A percentile compares a stretch with the other conserved stretches of the same genome.
Conservation (phyloP, 2,113 vertebrate species). For the Lampris megalopsis region DNA sequence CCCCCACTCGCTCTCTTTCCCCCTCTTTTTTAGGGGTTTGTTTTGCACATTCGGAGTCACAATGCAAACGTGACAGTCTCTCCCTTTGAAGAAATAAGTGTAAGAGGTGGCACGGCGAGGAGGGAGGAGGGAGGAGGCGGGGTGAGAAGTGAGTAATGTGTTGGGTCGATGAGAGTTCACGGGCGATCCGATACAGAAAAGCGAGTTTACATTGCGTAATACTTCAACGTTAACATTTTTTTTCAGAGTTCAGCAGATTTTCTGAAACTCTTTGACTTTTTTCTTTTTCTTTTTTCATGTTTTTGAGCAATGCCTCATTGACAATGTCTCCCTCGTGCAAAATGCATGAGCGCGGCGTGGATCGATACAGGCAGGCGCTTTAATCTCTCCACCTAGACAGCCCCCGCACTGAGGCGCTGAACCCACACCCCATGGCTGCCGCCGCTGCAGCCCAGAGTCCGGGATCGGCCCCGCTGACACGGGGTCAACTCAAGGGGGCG, state of each 20-base stretch:
- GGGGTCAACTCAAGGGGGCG: slow-evolving; percentile 18
- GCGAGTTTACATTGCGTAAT: slow-evolving; percentile 68
- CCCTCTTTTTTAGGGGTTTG: slow-evolving; percentile 40
- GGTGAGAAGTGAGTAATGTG: slow-evolving; percentile 60
- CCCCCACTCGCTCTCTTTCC: neutral
- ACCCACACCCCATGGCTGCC: slow-evolving; percentile 62
- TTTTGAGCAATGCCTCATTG: slow-evolving; percentile 69
- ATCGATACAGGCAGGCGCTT: slow-evolving; percentile 76
- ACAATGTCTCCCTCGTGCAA: slow-evolving; percentile 80
- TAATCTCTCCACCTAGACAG: slow-evolving; percentile 77
- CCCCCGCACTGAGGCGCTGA: slow-evolving; percentile 64
- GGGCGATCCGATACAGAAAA: slow-evolving; percentile 67
- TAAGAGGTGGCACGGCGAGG: slow-evolving; percentile 1
- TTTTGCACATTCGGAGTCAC: slow-evolving; percentile 58
- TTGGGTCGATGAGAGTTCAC: slow-evolving; percentile 71
- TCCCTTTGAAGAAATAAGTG: slow-evolving; percentile 13
- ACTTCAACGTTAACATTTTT: slow-evolving; percentile 64
- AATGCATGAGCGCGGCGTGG: slow-evolving; percentile 74
- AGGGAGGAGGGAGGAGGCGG: neutral
- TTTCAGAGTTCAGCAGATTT: slow-evolving; percentile 75
- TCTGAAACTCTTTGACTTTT: slow-evolving; percentile 47
- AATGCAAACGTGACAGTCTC: slow-evolving; percentile 18
- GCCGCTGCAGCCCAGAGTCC: slow-evolving; percentile 62
- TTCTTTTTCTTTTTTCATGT: slow-evolving; percentile 39
- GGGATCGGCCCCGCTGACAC: slow-evolving; percentile 25